Evolutionary conservation across 2,888 invertebrate genomes (phyloP).

Genomic region (Amiota communis): DNA sequence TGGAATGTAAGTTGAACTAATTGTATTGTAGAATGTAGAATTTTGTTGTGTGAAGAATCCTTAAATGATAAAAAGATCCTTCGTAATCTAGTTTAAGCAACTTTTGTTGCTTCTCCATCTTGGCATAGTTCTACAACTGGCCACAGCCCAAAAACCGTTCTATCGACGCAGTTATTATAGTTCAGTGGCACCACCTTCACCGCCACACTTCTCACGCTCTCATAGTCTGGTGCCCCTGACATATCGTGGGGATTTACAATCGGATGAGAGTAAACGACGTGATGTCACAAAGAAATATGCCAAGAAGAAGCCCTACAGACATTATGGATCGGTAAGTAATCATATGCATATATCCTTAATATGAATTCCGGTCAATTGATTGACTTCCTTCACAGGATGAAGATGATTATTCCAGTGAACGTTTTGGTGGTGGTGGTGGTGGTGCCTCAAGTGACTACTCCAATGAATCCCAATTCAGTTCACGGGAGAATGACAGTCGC

Average conservation of each 20-base stretch:
- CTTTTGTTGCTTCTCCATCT: constrained; percentile 45
- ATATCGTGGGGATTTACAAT: constrained; percentile 55
- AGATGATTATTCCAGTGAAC: constrained; percentile 65
- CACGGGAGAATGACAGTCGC: constrained; percentile 60
- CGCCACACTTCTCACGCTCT: constrained; percentile 33
- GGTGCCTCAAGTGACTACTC: constrained; percentile 59
- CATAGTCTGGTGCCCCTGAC: constrained; percentile 47
- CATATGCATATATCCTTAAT: neutral
- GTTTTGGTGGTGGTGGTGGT: constrained; percentile 41
- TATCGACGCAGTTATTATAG: constrained; percentile 59
- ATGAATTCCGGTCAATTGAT: neutral
- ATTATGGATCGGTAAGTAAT: constrained; percentile 59
- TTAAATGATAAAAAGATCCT: neutral
- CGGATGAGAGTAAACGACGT: constrained; percentile 64
- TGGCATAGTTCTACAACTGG: constrained; percentile 24
- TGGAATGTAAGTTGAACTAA: constrained; percentile 54
- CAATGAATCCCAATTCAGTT: constrained; percentile 52
- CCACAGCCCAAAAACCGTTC: constrained; percentile 36
- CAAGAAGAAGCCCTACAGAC: constrained; percentile 60
- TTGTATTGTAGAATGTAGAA: neutral
- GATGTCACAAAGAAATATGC: constrained; percentile 53
- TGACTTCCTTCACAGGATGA: constrained; percentile 55
- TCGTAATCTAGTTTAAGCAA: constrained; percentile 49
- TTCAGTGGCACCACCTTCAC: constrained; percentile 42
- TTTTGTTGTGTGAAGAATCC: neutral